These are phyloP conservation scores for Epinephelus cyanopodus DNA, from an alignment of 2,113 vertebrate species.

Conservation along the genomic window DNA sequence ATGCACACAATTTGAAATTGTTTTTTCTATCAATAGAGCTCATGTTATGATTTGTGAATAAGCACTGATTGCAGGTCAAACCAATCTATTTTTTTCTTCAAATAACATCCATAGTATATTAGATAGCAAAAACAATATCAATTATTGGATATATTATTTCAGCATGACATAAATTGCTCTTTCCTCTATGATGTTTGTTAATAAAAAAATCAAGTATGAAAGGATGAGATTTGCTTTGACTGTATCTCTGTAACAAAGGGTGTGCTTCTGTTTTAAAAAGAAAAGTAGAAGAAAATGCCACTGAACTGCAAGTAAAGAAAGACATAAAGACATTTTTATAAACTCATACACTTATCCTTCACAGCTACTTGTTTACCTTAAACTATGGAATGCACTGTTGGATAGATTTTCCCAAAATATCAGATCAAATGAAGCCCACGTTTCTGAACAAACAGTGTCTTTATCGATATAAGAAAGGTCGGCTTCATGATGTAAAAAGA, in stretches of 20 bases:
- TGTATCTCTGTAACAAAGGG: conserved; percentile 83
- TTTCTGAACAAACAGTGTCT: conserved; percentile 23
- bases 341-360: conserved; percentile 90
- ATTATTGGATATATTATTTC: conserved; percentile 76
- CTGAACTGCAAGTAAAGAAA: conserved; percentile 85
- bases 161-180: conserved; percentile 64
- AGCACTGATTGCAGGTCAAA: conserved; percentile 58
- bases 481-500: conserved; percentile 42
- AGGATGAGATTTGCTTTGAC: conserved; percentile 88
- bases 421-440: conserved; percentile 44
- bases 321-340: conserved; percentile 87
- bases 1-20: conserved; percentile 58
- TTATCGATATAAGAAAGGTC: conserved; percentile 26
- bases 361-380: conserved; percentile 77
- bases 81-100: conserved; percentile 54
- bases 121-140: conserved; percentile 71
- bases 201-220: conserved; percentile 47
- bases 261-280: conserved; percentile 69
- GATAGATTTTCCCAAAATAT: conserved; percentile 46
- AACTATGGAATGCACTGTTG: conserved; percentile 63
- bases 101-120: conserved; percentile 65
- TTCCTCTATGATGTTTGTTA: conserved; percentile 44
- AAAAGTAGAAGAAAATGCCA: conserved; percentile 70
- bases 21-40: conserved; percentile 43
- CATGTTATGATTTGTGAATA: conserved; percentile 52